These are phyloP conservation scores for Chaetops frenatus DNA, from an alignment of 2,113 vertebrate species.

Conservation along the genomic window DNA sequence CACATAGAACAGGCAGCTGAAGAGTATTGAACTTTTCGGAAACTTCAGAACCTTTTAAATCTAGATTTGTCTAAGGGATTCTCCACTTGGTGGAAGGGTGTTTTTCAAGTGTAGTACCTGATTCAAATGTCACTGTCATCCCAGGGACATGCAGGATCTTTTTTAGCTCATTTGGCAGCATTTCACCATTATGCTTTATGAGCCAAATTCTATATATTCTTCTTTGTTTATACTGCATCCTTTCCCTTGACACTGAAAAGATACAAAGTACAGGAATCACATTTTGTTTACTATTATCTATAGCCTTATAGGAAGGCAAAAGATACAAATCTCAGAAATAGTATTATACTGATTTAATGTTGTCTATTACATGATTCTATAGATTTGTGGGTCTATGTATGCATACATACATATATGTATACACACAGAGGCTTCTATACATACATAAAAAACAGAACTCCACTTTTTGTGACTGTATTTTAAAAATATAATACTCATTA, in stretches of 20 bases:
- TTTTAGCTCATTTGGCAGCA: background rate
- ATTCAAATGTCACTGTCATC: background rate
- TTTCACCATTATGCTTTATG: background rate
- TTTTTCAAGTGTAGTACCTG: background rate
- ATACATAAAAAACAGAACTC: background rate
- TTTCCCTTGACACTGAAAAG: background rate
- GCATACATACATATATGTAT: background rate
- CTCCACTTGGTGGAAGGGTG: background rate
- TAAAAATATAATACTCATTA: background rate
- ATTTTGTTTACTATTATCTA: background rate
- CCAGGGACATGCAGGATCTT: background rate
- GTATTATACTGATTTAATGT: background rate
- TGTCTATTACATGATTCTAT: background rate
- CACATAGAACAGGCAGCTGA: background rate
- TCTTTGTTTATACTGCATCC: background rate
- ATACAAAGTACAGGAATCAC: background rate
- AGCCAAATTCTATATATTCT: background rate
- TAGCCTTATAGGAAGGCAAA: background rate
- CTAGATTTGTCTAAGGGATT: background rate
- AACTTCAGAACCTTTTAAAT: background rate
- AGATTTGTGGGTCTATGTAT: background rate
- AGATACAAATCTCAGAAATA: background rate
- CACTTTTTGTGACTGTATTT: background rate
- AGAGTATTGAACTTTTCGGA: background rate
- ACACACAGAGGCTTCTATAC: background rate